Conservation (phyloP, 53 echinoderm and acorn worm species). For the Actinopyga echinites region DNA sequence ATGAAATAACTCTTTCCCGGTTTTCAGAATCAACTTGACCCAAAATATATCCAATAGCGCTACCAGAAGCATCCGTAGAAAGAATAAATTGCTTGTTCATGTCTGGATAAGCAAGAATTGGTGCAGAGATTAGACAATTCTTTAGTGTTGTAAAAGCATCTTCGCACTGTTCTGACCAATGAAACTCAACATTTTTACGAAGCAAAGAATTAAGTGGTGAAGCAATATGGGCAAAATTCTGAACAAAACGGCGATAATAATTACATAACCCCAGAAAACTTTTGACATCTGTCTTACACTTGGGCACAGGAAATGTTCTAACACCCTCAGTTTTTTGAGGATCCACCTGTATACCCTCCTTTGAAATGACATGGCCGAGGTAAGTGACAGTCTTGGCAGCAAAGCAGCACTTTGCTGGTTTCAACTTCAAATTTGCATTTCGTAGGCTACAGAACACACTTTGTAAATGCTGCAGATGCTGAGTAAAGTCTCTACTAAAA, state of each 20-base stretch:
- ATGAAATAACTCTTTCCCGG: constrained; percentile 24
- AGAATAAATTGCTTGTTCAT: constrained; percentile 17
- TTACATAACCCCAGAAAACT: constrained; percentile 21
- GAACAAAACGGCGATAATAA: constrained; percentile 16
- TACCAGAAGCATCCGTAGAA: constrained; percentile 17
- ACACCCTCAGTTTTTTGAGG: neutral
- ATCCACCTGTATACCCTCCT: constrained; percentile 36
- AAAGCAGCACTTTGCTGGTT: constrained; percentile 46
- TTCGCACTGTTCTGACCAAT: neutral
- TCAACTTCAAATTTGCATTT: constrained; percentile 33
- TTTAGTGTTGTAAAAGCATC: constrained; percentile 5
- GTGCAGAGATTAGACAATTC: neutral
- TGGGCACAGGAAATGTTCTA: constrained; percentile 3
- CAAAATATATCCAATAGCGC: constrained; percentile 4
- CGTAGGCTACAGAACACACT: constrained; percentile 18
- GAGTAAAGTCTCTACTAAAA: constrained; percentile 12
- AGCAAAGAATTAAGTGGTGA: constrained; percentile 5
- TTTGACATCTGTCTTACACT: neutral
- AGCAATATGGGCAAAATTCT: constrained; percentile 21
- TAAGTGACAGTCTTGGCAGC: constrained; percentile 41
- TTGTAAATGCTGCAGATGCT: constrained; percentile 18
- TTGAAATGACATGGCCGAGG: constrained; percentile 36
- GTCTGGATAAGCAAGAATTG: constrained; percentile 1
- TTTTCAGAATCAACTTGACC: neutral
- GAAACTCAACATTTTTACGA: neutral